Base-by-base conservation (phyloP, 1,140 invertebrate genomes). In the Psix sp. region DNA sequence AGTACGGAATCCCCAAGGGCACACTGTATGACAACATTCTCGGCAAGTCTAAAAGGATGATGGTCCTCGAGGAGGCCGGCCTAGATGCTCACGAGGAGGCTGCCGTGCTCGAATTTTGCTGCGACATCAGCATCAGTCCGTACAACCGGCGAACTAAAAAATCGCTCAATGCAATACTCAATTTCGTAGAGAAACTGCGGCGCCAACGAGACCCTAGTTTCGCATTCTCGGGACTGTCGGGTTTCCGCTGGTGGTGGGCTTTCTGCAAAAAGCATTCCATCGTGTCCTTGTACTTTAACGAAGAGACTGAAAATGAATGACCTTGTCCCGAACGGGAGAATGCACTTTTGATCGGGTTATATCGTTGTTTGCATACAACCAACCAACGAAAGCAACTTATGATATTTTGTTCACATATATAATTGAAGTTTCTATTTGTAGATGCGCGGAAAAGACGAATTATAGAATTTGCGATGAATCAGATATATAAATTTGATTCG, bases 201-300 rank as follows among this genome's bases (percentile, higher is more conserved):
- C 87, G 89, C 38, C 82, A 80, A 11, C 87, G 90, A 54, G 91
- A 93, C 59, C 91, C 92, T 0, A 87, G 86, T 52, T 93, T 93
- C 77, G 80, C 88, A 15, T 93, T 93, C 68, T 89, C 89, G 33
- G 91, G 91, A 3, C 84, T 93, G 5, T 89, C 90, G 5, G 92
- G 92, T 1, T 94, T 93, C 75, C 83, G 92, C 13, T 94, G 93
- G 93, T 93, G 93, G 93, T 94, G 92, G 92, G 92, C 92, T 0
- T 94, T 94, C 76, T 93, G 92, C 86, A 93, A 93, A 80, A 93
- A 94, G 77, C 91, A 94, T 83, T 91, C 91, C 36, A 92, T 94
- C 49, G 91, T 93, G 13, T 91, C 90, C 2, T 79, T 91, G 15
- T 90, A 90, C 74, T 91, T 90, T 73, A 89, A 90, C 57, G 89